Conservation (phyloP, 2,113 vertebrate species). For the Saccopteryx bilineata region DNA sequence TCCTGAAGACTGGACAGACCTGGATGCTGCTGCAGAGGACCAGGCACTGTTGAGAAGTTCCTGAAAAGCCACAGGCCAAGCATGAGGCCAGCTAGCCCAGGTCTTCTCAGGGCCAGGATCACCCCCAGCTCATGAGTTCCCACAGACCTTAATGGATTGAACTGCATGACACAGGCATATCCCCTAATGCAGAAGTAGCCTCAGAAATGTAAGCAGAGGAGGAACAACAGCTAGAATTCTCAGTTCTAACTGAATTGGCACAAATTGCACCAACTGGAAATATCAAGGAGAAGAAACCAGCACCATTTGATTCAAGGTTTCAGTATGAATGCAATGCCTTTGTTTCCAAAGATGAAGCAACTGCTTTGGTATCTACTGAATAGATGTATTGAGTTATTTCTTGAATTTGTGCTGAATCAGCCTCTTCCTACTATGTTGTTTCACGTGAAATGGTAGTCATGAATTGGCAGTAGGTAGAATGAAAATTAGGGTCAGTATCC, state of each 20-base stretch:
- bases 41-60: neutral
- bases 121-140: neutral
- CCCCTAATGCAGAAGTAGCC: neutral
- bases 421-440: neutral
- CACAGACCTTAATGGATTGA: neutral
- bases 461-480: neutral
- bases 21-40: neutral
- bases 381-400: neutral
- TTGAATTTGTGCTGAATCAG: neutral
- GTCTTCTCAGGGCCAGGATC: neutral
- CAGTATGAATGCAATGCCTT: neutral
- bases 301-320: neutral
- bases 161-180: neutral
- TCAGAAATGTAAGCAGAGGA: neutral
- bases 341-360: neutral
- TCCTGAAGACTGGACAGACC: neutral
- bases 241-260: neutral
- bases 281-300: neutral
- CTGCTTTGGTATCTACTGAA: neutral
- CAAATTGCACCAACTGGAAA: neutral
- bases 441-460: neutral
- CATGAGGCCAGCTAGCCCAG: neutral
- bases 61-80: slow-evolving; percentile 23
- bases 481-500: neutral
- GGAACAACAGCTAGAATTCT: neutral